Evolutionary conservation across 2,888 invertebrate species (phyloP).

Genomic region (Tigriopus californicus): DNA sequence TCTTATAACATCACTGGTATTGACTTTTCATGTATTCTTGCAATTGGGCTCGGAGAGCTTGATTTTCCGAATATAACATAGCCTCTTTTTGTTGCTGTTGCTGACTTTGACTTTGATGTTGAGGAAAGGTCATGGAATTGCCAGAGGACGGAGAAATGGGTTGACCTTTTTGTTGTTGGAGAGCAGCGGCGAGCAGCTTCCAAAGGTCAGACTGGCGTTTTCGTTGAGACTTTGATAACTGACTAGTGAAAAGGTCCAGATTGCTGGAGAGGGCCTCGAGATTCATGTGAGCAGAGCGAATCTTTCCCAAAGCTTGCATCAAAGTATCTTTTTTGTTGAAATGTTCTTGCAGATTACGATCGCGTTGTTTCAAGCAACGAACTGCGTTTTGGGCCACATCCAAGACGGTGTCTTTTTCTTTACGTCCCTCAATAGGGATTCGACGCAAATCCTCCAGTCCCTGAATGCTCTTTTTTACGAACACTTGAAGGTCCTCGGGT

Average conservation of each 20-base stretch:
- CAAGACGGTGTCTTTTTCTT: background rate
- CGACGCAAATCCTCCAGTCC: background rate
- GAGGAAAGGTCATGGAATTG: too few relatives aligned
- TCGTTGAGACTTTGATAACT: background rate
- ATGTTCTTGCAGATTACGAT: background rate
- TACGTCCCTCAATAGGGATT: background rate
- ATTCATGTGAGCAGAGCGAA: background rate
- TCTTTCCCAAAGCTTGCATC: background rate
- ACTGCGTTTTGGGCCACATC: background rate
- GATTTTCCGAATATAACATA: too few relatives aligned
- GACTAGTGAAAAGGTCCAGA: background rate
- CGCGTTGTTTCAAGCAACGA: background rate
- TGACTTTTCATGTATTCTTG: too few relatives aligned
- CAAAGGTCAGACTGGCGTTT: slow-evolving; percentile 4
- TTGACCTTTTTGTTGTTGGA: background rate
- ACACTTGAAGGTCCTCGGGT: background rate
- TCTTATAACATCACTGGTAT: too few relatives aligned
- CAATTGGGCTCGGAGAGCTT: too few relatives aligned
- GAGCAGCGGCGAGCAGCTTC: slow-evolving; percentile 1
- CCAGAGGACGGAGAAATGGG: too few relatives aligned
- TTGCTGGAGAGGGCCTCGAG: background rate
- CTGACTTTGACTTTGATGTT: too few relatives aligned
- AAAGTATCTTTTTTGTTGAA: background rate
- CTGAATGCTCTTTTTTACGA: background rate
- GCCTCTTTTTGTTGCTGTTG: too few relatives aligned